phyloP scores from a whole-genome alignment of 2,888 invertebrate species.

The Eurytoma californica region DNA sequence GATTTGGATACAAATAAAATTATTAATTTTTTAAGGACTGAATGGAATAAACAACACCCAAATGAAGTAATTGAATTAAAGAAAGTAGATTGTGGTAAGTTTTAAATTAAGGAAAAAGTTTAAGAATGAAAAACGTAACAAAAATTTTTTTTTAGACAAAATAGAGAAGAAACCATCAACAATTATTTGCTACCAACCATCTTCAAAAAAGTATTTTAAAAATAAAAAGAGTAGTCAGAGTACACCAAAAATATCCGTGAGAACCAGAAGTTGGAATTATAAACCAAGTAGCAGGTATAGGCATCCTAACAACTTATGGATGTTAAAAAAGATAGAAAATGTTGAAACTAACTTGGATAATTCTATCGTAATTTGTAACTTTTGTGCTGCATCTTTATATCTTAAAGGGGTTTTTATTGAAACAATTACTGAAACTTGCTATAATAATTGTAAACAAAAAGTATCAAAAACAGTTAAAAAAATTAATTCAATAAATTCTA shows the following conservation, averaged over 20 bases:
- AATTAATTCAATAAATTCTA: background rate
- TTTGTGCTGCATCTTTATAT: slow-evolving; percentile 44
- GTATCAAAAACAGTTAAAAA: slow-evolving; percentile 9
- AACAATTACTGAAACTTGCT: slow-evolving; percentile 15
- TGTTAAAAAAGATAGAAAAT: slow-evolving; percentile 35
- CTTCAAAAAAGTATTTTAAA: slow-evolving; percentile 52
- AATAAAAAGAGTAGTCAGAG: slow-evolving; percentile 40
- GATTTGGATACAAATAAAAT: slow-evolving; percentile 76
- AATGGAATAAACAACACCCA: slow-evolving; percentile 71
- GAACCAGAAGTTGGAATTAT: slow-evolving; percentile 63
- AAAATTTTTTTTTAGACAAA: slow-evolving; percentile 37
- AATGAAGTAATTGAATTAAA: slow-evolving; percentile 62
- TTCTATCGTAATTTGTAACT: slow-evolving; percentile 46
- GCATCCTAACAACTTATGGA: slow-evolving; percentile 24
- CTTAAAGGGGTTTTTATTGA: slow-evolving; percentile 16
- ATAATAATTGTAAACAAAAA: slow-evolving; percentile 22
- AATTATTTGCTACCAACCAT: slow-evolving; percentile 64
- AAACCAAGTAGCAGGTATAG: slow-evolving; percentile 69
- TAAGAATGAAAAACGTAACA: no score
- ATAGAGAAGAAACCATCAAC: slow-evolving; percentile 60
- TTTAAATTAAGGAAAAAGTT: background rate
- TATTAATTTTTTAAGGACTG: slow-evolving; percentile 72
- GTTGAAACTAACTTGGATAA: slow-evolving; percentile 9
- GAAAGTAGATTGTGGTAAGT: slow-evolving; percentile 37
- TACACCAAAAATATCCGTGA: slow-evolving; percentile 55